Conservation (phyloP, 2,888 invertebrate species). For the Malacosoma neustria region DNA sequence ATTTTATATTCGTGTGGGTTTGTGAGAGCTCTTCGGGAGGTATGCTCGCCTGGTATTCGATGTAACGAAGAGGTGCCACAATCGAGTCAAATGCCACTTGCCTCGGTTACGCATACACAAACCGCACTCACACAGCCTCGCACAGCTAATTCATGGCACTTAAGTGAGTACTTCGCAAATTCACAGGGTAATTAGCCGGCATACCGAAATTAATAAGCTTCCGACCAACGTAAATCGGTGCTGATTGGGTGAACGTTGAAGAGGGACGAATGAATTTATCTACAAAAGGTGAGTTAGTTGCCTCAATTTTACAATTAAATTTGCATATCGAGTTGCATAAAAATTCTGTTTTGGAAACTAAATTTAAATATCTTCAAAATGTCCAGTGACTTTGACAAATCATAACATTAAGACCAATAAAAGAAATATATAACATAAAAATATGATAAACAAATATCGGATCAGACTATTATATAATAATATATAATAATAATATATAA, state of each 20-base stretch:
- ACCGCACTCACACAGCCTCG: constrained; percentile 32
- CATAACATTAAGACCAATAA: no score
- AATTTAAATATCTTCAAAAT: no score
- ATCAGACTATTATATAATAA: no score
- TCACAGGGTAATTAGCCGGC: constrained; percentile 66
- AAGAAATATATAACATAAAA: no score
- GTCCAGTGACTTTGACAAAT: no score
- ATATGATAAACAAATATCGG: no score
- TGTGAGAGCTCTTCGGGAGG: constrained; percentile 26
- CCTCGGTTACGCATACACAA: constrained; percentile 41
- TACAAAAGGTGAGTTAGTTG: constrained; percentile 54
- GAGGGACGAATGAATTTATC: constrained; percentile 72
- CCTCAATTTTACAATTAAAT: background rate
- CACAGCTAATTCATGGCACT: constrained; percentile 51
- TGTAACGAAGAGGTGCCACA: constrained; percentile 58
- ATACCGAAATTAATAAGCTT: constrained; percentile 66
- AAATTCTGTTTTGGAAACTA: no score
- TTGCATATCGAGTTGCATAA: no score
- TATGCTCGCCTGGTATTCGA: constrained; percentile 47
- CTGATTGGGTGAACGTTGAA: constrained; percentile 59
- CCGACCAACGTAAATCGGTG: constrained; percentile 52
- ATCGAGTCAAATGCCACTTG: constrained; percentile 39
- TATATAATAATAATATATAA: no score
- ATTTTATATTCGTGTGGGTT: constrained; percentile 27
- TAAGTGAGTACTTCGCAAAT: constrained; percentile 61